Evolutionary conservation across 2,113 vertebrate genomes (phyloP).

Genomic region (Urocitellus parryii): DNA sequence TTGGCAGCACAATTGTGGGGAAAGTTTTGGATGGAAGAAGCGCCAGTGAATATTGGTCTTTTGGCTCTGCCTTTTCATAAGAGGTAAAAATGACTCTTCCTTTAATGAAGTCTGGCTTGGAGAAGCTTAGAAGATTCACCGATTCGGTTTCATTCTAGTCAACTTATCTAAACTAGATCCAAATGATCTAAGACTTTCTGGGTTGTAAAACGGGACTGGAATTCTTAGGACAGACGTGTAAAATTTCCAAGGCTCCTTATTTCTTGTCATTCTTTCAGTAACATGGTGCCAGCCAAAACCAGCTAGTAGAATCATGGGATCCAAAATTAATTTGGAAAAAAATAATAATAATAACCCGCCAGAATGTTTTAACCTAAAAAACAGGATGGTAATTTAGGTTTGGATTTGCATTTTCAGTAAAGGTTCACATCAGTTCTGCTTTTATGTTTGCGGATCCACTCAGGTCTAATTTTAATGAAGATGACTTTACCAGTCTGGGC

Average conservation of each 20-base stretch:
- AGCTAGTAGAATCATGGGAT: constrained; percentile 78
- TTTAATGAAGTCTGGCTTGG: constrained; percentile 73
- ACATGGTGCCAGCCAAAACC: constrained; percentile 67
- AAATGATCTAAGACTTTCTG: constrained; percentile 65
- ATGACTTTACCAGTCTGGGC: background rate
- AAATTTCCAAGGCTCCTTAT: constrained; percentile 67
- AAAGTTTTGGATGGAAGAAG: constrained; percentile 79
- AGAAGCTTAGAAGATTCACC: constrained; percentile 63
- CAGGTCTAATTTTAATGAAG: background rate
- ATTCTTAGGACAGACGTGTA: constrained; percentile 58
- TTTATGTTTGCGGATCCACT: background rate
- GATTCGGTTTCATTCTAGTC: constrained; percentile 66
- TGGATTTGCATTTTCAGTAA: constrained; percentile 67
- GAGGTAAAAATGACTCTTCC: constrained; percentile 63
- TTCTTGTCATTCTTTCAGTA: constrained; percentile 69
- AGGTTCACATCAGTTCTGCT: background rate
- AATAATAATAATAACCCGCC: constrained; percentile 49
- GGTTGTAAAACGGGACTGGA: constrained; percentile 67
- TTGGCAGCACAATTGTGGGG: constrained; percentile 73
- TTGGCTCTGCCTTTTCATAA: constrained; percentile 63
- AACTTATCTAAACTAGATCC: constrained; percentile 77
- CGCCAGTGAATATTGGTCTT: constrained; percentile 70
- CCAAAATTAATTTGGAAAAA: constrained; percentile 83
- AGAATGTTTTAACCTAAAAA: constrained; percentile 75
- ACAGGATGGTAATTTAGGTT: constrained; percentile 64